Conservation (phyloP, 2,797 vertebrate genomes). For the Pelobates cultripes region DNA sequence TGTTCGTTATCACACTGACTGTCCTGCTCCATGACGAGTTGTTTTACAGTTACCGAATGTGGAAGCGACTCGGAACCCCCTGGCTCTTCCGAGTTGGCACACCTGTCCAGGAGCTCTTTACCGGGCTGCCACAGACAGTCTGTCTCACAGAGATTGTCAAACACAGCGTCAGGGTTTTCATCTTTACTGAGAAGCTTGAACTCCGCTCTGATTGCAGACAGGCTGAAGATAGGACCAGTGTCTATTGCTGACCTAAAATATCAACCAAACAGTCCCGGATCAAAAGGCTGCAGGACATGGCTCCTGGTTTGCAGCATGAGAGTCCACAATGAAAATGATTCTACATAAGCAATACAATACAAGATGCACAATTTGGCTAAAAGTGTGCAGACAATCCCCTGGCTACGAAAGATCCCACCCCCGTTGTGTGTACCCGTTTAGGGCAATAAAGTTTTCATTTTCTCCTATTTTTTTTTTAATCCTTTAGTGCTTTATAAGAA, state of each 20-base stretch:
- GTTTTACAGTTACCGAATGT: constrained; percentile 65
- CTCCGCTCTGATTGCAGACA: constrained; percentile 71
- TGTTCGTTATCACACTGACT: constrained; percentile 51
- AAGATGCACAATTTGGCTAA: too few species aligned
- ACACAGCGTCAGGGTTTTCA: constrained; percentile 49
- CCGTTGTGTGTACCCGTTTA: too few species aligned
- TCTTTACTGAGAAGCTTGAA: constrained; percentile 70
- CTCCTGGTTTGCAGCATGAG: too few species aligned
- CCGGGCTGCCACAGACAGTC: constrained; percentile 61
- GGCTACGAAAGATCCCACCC: too few species aligned
- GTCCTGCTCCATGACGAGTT: constrained; percentile 65
- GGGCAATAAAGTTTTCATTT: too few species aligned
- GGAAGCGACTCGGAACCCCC: not conserved
- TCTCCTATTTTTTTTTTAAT: too few species aligned
- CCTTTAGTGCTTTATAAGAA: too few species aligned
- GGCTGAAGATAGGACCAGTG: constrained; percentile 57
- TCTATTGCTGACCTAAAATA: constrained; percentile 27
- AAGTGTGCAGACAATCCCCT: too few species aligned
- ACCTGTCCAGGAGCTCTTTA: constrained; percentile 5
- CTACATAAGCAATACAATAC: too few species aligned
- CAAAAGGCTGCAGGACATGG: too few species aligned
- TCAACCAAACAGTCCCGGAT: too few species aligned
- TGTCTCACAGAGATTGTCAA: constrained; percentile 69
- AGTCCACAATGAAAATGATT: too few species aligned
- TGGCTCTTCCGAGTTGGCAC: not conserved